Evolutionary conservation across 2,888 invertebrate species (phyloP).

Genomic region (Meghimatium bilineatum): DNA sequence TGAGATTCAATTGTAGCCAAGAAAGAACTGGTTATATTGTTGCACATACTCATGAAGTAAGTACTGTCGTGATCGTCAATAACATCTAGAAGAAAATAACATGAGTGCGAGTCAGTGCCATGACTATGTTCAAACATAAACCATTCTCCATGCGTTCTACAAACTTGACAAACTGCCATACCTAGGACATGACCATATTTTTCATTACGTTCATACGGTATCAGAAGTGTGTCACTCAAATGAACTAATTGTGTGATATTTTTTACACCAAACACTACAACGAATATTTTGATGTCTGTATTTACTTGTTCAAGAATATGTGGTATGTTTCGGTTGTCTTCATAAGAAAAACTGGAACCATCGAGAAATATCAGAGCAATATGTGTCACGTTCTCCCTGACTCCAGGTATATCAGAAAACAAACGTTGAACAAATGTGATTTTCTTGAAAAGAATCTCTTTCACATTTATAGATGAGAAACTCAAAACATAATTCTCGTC

Average conservation of each 20-base stretch:
- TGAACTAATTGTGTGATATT: not conserved
- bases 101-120: not conserved
- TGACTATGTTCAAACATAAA: not conserved
- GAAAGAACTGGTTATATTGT: not conserved
- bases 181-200: not conserved
- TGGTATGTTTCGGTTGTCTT: not conserved
- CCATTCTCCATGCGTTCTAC: not conserved
- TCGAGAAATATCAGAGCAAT: not conserved
- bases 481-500: too few relatives aligned
- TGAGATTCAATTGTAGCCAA: not conserved
- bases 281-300: not conserved
- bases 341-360: not conserved
- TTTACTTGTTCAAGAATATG: not conserved
- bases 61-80: not conserved
- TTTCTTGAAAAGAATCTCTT: not conserved
- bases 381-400: not conserved
- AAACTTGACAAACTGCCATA: not conserved
- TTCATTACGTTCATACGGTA: not conserved
- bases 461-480: not conserved
- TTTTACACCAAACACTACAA: not conserved
- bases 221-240: not conserved
- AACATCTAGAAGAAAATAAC: not conserved
- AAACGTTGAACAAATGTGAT: not conserved
- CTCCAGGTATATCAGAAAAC: conserved; percentile 3
- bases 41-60: not conserved